Evolutionary conservation across 2,888 invertebrate species (phyloP).

Genomic region (Noctua pronuba): DNA sequence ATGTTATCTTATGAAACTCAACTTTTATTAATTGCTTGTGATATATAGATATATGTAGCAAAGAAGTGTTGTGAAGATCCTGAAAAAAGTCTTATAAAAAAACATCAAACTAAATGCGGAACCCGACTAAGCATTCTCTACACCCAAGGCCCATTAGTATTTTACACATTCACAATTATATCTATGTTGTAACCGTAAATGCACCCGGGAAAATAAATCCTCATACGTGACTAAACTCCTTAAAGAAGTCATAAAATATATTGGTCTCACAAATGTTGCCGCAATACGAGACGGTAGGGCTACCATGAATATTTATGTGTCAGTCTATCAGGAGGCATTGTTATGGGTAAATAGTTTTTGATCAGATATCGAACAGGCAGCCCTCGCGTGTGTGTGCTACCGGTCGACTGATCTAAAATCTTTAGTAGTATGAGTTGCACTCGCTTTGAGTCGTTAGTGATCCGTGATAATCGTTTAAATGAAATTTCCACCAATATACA

Average conservation of each 20-base stretch:
- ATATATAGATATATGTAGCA: no score
- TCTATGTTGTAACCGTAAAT: neutral
- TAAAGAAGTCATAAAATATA: neutral
- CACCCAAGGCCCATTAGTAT: neutral
- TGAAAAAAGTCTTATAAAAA: neutral
- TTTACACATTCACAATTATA: neutral
- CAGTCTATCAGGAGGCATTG: neutral
- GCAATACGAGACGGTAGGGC: neutral
- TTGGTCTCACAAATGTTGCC: neutral
- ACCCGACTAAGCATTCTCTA: neutral
- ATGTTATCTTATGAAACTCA: no score
- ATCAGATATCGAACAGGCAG: neutral
- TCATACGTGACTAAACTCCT: neutral
- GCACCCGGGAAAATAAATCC: neutral
- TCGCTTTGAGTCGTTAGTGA: neutral
- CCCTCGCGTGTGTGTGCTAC: slow-evolving; percentile 51
- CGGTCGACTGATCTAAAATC: slow-evolving; percentile 61
- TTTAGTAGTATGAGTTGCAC: slow-evolving; percentile 37
- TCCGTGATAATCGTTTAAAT: neutral
- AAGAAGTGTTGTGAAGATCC: neutral
- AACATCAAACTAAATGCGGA: neutral
- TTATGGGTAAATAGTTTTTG: neutral
- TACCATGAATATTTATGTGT: neutral
- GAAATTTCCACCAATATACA: neutral
- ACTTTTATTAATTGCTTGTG: neutral